Evolutionary conservation across 2,113 vertebrate genomes (phyloP).

Genomic region (Arenaria interpres): DNA sequence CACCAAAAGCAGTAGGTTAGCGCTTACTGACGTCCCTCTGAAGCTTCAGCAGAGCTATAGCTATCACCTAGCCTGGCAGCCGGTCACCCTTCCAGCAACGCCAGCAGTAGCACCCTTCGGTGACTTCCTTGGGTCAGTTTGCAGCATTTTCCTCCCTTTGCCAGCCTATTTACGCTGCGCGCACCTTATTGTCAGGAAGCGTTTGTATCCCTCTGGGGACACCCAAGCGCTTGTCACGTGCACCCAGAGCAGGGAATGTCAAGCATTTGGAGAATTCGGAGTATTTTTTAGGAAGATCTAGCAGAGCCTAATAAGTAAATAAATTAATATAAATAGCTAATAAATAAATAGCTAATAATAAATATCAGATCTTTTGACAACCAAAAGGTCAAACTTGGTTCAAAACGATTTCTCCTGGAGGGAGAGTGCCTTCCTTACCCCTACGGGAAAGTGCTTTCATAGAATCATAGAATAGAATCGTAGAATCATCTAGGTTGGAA

Average conservation of each 20-base stretch:
- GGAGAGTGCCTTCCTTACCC: background rate
- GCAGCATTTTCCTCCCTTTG: background rate
- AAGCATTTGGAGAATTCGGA: background rate
- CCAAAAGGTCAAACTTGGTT: background rate
- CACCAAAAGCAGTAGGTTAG: background rate
- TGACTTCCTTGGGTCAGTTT: background rate
- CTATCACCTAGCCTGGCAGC: background rate
- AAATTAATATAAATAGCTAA: background rate
- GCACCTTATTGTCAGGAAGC: background rate
- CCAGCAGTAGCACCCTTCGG: background rate
- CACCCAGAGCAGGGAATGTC: background rate
- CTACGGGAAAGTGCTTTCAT: background rate
- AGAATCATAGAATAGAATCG: too few species aligned
- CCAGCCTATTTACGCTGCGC: background rate
- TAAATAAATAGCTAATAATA: background rate
- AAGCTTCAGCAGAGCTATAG: background rate
- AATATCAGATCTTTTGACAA: background rate
- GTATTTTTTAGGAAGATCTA: background rate
- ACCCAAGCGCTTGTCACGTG: background rate
- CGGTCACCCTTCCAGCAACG: background rate
- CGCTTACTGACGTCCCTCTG: background rate
- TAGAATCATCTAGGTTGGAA: too few species aligned
- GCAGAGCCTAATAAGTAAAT: background rate
- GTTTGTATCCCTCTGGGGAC: background rate
- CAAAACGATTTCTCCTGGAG: background rate